phyloP scores from a whole-genome alignment of 53 echinoderm and acorn worm genomes.

The Patiria pectinifera region DNA sequence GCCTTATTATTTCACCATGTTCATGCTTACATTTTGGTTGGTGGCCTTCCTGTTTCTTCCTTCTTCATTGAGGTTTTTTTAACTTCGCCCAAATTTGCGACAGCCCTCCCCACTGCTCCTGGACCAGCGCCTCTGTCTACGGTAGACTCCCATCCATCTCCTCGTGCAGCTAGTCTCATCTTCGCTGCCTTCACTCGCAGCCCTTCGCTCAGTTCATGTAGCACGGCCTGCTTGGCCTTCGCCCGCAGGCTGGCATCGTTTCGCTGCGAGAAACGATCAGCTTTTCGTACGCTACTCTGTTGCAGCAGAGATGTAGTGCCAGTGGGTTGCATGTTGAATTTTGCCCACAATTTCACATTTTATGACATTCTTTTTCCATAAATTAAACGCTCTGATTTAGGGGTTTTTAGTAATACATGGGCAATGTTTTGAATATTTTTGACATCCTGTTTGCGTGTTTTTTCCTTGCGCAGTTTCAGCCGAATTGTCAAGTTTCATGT shows the following conservation, averaged over 20 bases:
- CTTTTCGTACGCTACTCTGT: constrained; percentile 23
- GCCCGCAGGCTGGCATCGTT: constrained; percentile 17
- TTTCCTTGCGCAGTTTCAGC: neutral
- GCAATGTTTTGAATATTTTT: neutral
- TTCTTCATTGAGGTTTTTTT: neutral
- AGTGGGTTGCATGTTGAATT: neutral
- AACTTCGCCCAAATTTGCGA: neutral
- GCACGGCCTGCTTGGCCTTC: constrained; percentile 7
- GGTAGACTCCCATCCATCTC: neutral
- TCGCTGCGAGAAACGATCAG: constrained; percentile 14
- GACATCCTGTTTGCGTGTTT: neutral
- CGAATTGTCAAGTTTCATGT: neutral
- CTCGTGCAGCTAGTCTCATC: constrained; percentile 41
- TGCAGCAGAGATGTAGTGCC: neutral
- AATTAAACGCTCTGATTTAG: neutral
- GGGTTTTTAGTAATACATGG: neutral
- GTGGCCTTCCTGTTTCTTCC: neutral
- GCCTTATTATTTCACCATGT: neutral
- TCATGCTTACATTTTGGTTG: neutral
- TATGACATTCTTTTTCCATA: neutral
- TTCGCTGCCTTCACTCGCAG: constrained; percentile 49
- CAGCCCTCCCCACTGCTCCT: neutral
- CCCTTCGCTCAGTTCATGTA: constrained; percentile 39
- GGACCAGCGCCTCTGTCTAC: neutral
- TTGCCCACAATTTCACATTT: neutral